phyloP scores from a whole-genome alignment of 2,888 invertebrate species.

The Camponotus fellah region DNA sequence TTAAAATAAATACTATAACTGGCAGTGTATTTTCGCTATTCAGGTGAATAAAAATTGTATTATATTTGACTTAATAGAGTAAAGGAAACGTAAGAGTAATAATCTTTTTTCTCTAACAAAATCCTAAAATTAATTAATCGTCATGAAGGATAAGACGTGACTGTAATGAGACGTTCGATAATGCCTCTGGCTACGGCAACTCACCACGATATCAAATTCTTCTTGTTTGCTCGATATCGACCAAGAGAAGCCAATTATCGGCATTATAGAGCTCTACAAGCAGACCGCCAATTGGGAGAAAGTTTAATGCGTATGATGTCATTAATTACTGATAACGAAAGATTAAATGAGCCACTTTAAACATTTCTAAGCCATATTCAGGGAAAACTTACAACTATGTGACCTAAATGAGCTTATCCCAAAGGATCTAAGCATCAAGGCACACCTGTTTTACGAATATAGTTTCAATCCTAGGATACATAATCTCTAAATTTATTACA shows the following conservation, averaged over 20 bases:
- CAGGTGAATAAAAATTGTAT: not conserved
- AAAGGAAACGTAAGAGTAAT: not conserved
- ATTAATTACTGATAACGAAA: conserved; percentile 27
- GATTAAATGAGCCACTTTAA: conserved; percentile 24
- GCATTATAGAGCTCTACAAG: not conserved
- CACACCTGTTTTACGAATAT: not conserved
- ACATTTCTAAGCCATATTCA: not conserved
- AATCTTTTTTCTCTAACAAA: not conserved
- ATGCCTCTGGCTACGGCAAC: not conserved
- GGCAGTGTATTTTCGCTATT: not conserved
- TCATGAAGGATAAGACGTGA: not conserved
- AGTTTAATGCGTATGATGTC: not conserved
- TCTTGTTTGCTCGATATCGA: conserved; percentile 27
- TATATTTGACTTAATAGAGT: conserved; percentile 1
- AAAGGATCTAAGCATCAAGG: not conserved
- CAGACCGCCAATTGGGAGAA: conserved; percentile 5
- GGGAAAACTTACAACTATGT: not conserved
- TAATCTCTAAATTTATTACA: too few relatives aligned
- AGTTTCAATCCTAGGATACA: not conserved
- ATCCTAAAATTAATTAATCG: conserved; percentile 9
- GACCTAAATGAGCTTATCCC: not conserved
- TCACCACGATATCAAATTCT: not conserved
- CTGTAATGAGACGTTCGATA: not conserved
- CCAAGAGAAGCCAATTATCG: conserved; percentile 12
- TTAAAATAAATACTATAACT: not conserved